Evolutionary conservation across 2,888 invertebrate genomes (phyloP).

Genomic region (Ophion ventricosus): DNA sequence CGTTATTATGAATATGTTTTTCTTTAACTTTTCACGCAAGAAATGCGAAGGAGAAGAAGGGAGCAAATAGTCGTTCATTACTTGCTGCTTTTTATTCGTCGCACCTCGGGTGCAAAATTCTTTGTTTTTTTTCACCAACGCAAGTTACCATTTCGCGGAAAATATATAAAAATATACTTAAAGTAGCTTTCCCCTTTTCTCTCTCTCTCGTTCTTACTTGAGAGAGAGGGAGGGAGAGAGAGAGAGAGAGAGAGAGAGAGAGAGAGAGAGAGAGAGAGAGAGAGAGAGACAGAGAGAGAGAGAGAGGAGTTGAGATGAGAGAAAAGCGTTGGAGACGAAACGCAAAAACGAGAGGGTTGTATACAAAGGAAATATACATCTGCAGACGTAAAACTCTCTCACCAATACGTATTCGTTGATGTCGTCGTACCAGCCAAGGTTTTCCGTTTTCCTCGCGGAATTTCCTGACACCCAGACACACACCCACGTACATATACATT

Average conservation of each 20-base stretch:
- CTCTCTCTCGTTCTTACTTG: not conserved
- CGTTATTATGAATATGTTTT: not conserved
- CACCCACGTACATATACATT: not conserved
- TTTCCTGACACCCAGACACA: slow-evolving; percentile 56
- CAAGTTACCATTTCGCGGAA: slow-evolving; percentile 49
- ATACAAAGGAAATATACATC: slow-evolving; percentile 59
- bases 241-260: not conserved
- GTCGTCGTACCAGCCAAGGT: slow-evolving; percentile 64
- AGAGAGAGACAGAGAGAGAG: too few relatives aligned
- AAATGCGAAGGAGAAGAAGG: not conserved
- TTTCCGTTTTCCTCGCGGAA: slow-evolving; percentile 66
- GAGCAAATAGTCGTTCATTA: slow-evolving; percentile 25
- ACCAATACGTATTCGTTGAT: slow-evolving; percentile 9
- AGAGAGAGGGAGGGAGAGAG: not conserved
- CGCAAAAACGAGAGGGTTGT: slow-evolving; percentile 47
- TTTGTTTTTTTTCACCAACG: slow-evolving; percentile 33
- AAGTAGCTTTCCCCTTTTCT: not conserved
- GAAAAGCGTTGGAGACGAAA: slow-evolving; percentile 39
- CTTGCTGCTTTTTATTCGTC: slow-evolving; percentile 1
- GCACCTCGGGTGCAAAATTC: slow-evolving; percentile 18
- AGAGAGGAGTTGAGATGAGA: too few relatives aligned
- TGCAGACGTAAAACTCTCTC: slow-evolving; percentile 50
- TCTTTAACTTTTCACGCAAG: slow-evolving; percentile 30
- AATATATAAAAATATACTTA: slow-evolving; percentile 56
- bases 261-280: not conserved